Conservation (phyloP, 64 coral and sea anemone genomes). For the Stichodactyla mertensii region DNA sequence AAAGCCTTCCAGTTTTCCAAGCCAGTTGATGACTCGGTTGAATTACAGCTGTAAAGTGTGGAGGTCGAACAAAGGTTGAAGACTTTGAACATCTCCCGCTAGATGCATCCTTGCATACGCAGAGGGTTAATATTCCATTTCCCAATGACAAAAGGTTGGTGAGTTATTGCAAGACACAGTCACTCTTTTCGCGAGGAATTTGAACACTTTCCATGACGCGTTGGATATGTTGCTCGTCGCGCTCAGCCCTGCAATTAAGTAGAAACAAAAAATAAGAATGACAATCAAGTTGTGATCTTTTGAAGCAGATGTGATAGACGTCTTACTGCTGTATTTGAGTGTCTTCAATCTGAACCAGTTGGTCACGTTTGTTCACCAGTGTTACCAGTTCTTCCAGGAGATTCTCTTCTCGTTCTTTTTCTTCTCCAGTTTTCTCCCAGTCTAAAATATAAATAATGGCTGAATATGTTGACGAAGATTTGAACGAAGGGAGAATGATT, state of each 20-base stretch:
- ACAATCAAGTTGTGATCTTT: too few relatives aligned
- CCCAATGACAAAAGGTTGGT: too few relatives aligned
- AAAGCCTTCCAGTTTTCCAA: too few relatives aligned
- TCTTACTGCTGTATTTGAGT: conserved; percentile 93
- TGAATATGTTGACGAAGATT: too few relatives aligned
- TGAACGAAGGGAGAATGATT: too few relatives aligned
- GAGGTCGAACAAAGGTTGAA: too few relatives aligned
- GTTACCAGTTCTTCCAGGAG: conserved; percentile 69
- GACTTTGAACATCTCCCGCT: too few relatives aligned
- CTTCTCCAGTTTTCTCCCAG: conserved; percentile 73
- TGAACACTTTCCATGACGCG: conserved; percentile 23
- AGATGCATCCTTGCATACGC: too few relatives aligned
- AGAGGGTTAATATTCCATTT: too few relatives aligned
- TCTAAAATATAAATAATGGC: conserved; percentile 18
- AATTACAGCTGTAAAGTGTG: too few relatives aligned
- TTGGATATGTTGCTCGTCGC: conserved; percentile 72
- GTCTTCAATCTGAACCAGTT: conserved; percentile 90
- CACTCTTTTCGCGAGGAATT: conserved; percentile 35
- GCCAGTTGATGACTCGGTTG: too few relatives aligned
- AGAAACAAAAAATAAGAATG: not conserved
- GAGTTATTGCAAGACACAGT: conserved; percentile 38
- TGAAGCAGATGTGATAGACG: too few relatives aligned
- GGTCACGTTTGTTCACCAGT: conserved; percentile 86
- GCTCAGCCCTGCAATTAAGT: conserved; percentile 44
- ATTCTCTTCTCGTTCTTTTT: conserved; percentile 57